phyloP scores from a whole-genome alignment of 2,797 vertebrate genomes.

The Rallus crepitans region DNA sequence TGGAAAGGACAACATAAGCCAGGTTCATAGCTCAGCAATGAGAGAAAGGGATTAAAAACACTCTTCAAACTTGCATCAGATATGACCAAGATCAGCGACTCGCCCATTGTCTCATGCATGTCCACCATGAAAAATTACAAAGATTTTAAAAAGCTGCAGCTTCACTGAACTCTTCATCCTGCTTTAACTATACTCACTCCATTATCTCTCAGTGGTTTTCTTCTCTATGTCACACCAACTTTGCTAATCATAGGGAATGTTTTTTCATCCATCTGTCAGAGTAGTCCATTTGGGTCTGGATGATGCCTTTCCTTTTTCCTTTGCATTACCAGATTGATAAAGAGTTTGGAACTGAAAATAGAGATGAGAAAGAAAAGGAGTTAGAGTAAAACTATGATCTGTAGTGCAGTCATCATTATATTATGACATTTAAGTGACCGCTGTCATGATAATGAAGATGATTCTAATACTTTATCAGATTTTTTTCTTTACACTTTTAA shows the following conservation, averaged over 20 bases:
- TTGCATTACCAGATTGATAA: neutral
- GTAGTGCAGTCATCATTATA: neutral
- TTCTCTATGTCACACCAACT: neutral
- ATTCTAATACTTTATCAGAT: neutral
- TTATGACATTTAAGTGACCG: neutral
- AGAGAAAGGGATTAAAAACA: neutral
- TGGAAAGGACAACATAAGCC: neutral
- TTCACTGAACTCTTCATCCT: neutral
- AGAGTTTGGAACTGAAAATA: neutral
- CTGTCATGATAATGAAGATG: neutral
- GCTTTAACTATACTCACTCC: neutral
- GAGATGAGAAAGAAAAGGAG: neutral
- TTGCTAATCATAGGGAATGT: neutral
- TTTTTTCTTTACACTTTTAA: neutral
- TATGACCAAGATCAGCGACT: neutral
- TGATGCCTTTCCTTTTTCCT: neutral
- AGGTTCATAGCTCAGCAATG: neutral
- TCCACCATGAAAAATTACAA: neutral
- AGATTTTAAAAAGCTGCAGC: neutral
- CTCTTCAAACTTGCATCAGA: neutral
- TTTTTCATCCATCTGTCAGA: neutral
- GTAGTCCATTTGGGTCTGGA: neutral
- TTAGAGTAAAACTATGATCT: neutral
- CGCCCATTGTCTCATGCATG: neutral
- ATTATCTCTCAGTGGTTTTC: neutral